Percentiles rank a stretch among this genome's conserved stretches.
These are phyloP conservation scores for Ceratotherium simum DNA, from an alignment of 2,113 vertebrate genomes.

Conservation along the genomic window DNA sequence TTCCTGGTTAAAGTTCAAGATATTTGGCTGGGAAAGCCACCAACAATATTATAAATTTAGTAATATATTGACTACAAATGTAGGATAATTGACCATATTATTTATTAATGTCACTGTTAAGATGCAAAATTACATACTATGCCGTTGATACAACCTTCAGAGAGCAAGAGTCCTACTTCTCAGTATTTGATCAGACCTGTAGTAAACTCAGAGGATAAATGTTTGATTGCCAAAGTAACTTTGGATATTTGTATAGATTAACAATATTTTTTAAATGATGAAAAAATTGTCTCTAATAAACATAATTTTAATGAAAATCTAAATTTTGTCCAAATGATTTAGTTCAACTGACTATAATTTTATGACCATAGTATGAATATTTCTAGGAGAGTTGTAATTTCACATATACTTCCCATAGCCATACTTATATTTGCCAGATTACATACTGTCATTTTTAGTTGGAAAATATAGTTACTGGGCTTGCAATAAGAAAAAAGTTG, in stretches of 20 bases:
- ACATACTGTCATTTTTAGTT: background rate
- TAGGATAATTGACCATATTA: background rate
- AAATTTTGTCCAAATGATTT: background rate
- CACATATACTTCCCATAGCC: background rate
- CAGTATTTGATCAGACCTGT: constrained; percentile 34
- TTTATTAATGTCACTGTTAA: background rate
- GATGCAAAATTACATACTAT: constrained; percentile 50
- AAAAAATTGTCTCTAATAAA: background rate
- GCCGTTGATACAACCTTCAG: background rate
- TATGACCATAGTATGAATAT: background rate
- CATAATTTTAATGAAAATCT: background rate
- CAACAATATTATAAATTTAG: background rate
- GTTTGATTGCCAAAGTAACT: background rate
- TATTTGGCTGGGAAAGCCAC: background rate
- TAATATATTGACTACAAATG: background rate
- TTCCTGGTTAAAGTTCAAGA: background rate
- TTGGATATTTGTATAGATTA: background rate
- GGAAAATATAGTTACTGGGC: background rate
- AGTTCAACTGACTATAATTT: background rate
- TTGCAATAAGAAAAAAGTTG: background rate
- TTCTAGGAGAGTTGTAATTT: background rate
- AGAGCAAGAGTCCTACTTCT: background rate
- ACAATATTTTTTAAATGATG: constrained; percentile 24
- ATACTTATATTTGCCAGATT: background rate
- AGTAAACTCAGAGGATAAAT: constrained; percentile 48